Evolutionary conservation across 2,113 vertebrate species (phyloP).

Genomic region (Lepus americanus): DNA sequence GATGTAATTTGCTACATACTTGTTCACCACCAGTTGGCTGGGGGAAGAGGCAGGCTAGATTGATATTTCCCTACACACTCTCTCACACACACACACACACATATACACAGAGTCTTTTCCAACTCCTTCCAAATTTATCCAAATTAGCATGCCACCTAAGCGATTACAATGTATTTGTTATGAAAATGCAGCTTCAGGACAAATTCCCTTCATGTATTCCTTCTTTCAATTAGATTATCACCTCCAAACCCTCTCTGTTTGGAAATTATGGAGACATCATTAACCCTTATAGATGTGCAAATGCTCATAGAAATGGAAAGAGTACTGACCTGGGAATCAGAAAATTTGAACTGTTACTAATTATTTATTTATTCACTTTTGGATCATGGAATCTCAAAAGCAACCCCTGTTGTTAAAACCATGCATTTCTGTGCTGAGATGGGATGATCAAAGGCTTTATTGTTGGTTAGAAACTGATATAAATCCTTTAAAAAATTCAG

Average conservation of each 20-base stretch:
- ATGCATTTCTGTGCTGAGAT: background rate
- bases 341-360: background rate
- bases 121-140: no score
- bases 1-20: background rate
- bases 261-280: background rate
- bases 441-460: background rate
- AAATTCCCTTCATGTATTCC: background rate
- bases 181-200: background rate
- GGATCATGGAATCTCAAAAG: background rate
- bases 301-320: background rate
- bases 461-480: background rate
- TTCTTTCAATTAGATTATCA: background rate
- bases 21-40: background rate
- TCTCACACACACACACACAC: background rate
- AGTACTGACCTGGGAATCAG: background rate
- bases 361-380: background rate
- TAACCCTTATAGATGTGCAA: background rate
- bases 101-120: no score
- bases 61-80: background rate
- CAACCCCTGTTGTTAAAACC: background rate
- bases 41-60: background rate
- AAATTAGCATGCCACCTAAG: background rate
- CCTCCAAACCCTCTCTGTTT: background rate
- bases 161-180: background rate
- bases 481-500: background rate